Base-by-base conservation (phyloP, 2,888 invertebrate species). In the Hypsopygia costalis region DNA sequence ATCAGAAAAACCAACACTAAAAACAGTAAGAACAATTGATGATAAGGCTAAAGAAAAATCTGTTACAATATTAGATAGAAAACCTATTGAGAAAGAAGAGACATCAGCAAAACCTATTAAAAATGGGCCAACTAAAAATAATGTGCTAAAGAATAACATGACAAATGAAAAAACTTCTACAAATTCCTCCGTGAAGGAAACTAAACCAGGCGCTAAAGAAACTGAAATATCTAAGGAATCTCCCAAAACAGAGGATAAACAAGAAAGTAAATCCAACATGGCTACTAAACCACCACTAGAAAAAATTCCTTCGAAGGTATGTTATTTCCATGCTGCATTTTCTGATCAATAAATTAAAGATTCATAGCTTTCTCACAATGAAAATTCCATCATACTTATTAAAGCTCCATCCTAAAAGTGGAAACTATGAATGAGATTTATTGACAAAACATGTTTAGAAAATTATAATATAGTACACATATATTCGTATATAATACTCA, bases 281-380 rank as follows among this genome's bases (percentile, higher is more conserved):
- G 81, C 87, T 8, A 83, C 88, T 0, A 89, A 88, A 62, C 88
- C 89, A 44, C 87, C 83, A 0, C 41, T 80, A 27, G 86, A 86
- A 48, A 86, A 86, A 45, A 46, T 69, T 31, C 72, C 86, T 29
- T 77, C 86, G 3, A 88, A 87, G 81, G 87, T 85, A 70, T 29
- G 11, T 41, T 12, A 11, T 29, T 12, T 20, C n/a, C n/a, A n/a
- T n/a, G n/a, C n/a, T n/a, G n/a, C n/a, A n/a, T n/a, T n/a, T n/a
- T n/a, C n/a, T n/a, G n/a, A n/a, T n/a, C n/a, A n/a, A n/a, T n/a
- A n/a, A n/a, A n/a, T n/a, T n/a, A n/a, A n/a, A n/a, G n/a, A n/a
- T n/a, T n/a, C n/a, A n/a, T n/a, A n/a, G n/a, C n/a, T n/a, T n/a
- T n/a, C n/a, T n/a, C n/a, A n/a, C n/a, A n/a, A n/a, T n/a, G n/a